Base-by-base conservation (phyloP, 2,113 vertebrate genomes). In the Corynorhinus townsendii region DNA sequence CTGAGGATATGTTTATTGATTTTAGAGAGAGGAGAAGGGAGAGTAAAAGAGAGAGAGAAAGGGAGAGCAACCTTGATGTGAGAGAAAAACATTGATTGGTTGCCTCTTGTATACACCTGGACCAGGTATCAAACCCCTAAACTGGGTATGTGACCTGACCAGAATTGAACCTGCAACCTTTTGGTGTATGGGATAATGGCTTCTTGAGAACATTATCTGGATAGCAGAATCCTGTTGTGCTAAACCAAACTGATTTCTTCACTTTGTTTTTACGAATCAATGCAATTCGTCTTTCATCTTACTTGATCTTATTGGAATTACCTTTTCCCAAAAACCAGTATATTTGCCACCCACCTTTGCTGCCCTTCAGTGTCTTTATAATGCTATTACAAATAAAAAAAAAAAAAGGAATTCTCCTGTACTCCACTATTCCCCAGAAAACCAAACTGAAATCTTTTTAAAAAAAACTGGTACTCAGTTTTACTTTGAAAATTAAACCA, bases 401-500 rank as follows among this genome's bases (percentile, higher is more conserved):
- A 40, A 40, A 40, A 40, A 40, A 59, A 49, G n/a, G 24, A 52
- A 49, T 26, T 80, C 26, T 82, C 30, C 19, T 54, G 40, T 2
- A 45, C 9, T 35, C 14, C 4, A 10, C 11, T 47, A 14, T 28
- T 17, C 52, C 54, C 64, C 35, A 10, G 54, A 86, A 95, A 69
- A 62, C 22, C 12, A 73, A 88, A 80, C 5, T 4, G 47, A 43
- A 9, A 30, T 28, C 3, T 22, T 59, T 33, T 45, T 82, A 11
- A 2, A 4, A 26, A 12, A 16, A 30, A 64, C 62, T 19, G 62
- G 40, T 22, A 19, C 4, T 38, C 33, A 33, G 47, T 59, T 56
- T 85, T 84, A 62, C 47, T 90, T 90, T 90, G 87, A 91, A 59
- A 90, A 40, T 17, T n/a, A 86, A 86, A 35, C 81, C 33, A 86